phyloP scores from a whole-genome alignment of 2,113 vertebrate species.

The Aspidoscelis tigris region DNA sequence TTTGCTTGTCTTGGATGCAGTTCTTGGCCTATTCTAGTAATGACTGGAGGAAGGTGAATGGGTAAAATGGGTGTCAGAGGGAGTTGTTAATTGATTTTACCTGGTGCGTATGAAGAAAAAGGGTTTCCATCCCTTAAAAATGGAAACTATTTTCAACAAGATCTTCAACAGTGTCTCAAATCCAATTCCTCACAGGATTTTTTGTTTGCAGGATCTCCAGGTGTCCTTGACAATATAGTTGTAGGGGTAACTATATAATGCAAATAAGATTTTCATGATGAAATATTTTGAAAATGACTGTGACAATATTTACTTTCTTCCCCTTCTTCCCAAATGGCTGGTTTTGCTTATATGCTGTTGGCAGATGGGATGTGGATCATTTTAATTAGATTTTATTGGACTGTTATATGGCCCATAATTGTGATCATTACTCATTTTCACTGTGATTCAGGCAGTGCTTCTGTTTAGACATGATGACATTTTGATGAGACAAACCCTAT shows the following conservation, averaged over 20 bases:
- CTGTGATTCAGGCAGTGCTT: constrained; percentile 77
- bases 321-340: constrained; percentile 55
- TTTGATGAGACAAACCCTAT: constrained; percentile 76
- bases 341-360: constrained; percentile 71
- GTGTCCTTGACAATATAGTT: constrained; percentile 8
- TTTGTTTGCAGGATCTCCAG: background rate
- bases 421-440: constrained; percentile 83
- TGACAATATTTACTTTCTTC: constrained; percentile 67
- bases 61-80: no score
- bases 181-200: background rate
- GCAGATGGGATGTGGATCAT: constrained; percentile 85
- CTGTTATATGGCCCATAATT: constrained; percentile 82
- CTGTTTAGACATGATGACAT: constrained; percentile 77
- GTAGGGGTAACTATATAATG: constrained; percentile 56
- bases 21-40: no score
- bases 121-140: no score
- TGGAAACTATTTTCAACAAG: no score
- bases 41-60: no score
- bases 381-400: constrained; percentile 88
- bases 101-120: no score
- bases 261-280: constrained; percentile 46
- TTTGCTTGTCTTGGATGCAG: no score
- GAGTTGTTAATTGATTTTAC: no score
- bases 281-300: constrained; percentile 66
- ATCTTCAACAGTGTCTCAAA: background rate